Percentiles rank a stretch among this genome's conserved stretches.
Conservation (phyloP, 2,797 vertebrate genomes). For the Enteromius fasciolatus region DNA sequence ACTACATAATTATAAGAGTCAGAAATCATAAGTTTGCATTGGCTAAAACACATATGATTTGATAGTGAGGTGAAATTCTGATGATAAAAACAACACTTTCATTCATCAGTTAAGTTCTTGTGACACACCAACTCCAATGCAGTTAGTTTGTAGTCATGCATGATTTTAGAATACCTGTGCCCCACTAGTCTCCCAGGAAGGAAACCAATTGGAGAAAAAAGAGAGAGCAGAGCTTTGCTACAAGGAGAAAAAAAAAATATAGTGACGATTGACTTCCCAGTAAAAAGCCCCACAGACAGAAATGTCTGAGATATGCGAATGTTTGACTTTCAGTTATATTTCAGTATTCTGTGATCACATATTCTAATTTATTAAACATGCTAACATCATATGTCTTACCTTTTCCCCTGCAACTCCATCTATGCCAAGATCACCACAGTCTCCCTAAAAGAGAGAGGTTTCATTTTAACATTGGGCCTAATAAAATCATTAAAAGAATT, state of each 20-base stretch:
- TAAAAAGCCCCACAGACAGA: not conserved
- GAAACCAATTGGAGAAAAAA: constrained; percentile 71
- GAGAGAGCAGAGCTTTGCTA: constrained; percentile 67
- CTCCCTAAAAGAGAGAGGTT: constrained; percentile 70
- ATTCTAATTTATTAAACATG: not conserved
- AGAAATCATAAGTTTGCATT: not conserved
- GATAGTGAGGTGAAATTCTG: not conserved
- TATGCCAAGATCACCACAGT: constrained; percentile 77
- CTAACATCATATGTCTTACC: constrained; percentile 67
- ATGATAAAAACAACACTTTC: not conserved
- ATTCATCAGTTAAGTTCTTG: not conserved
- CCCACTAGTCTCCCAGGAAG: constrained; percentile 65
- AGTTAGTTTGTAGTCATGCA: constrained; percentile 41
- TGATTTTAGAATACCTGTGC: constrained; percentile 60
- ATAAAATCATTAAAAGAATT: not conserved
- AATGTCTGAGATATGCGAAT: not conserved
- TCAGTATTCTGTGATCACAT: not conserved
- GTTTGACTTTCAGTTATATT: not conserved
- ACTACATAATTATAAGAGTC: not conserved
- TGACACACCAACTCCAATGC: constrained; percentile 15
- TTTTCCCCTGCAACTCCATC: constrained; percentile 78
- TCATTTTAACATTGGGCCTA: not conserved
- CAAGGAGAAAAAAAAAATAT: constrained; percentile 58
- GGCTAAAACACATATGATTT: not conserved
- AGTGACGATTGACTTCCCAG: not conserved